phyloP scores from a whole-genome alignment of 2,113 vertebrate genomes.

The Colistium nudipinnis region DNA sequence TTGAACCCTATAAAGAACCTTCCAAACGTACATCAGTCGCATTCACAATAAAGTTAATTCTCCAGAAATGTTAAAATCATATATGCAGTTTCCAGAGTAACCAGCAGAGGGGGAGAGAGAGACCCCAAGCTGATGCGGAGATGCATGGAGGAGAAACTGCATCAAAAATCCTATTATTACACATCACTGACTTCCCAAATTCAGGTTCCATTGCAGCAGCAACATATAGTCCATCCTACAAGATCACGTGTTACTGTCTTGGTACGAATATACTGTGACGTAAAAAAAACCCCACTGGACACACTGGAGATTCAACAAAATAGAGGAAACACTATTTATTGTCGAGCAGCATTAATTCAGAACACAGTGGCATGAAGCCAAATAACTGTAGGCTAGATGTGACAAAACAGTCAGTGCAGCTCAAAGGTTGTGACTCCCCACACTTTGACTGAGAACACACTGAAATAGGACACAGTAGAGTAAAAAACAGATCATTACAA shows the following conservation, averaged over 20 bases:
- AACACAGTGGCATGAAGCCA: conserved; percentile 49
- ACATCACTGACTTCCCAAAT: conserved; percentile 2
- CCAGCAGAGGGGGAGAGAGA: conserved; percentile 66
- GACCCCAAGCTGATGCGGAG: background rate
- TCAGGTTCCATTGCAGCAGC: background rate
- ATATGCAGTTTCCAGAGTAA: conserved; percentile 6
- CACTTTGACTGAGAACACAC: conserved; percentile 56
- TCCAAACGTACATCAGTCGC: no score
- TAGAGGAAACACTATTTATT: conserved; percentile 60
- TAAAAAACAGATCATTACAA: conserved; percentile 68
- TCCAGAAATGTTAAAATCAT: background rate
- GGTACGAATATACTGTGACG: background rate
- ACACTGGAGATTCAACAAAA: conserved; percentile 2
- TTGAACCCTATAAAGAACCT: no score
- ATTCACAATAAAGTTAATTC: no score
- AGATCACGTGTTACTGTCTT: background rate
- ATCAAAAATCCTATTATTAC: conserved; percentile 9
- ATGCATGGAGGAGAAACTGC: background rate
- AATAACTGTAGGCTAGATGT: conserved; percentile 42
- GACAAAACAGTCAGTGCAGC: conserved; percentile 62
- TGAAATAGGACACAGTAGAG: conserved; percentile 55
- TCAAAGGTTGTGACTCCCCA: conserved; percentile 34
- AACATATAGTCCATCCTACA: background rate
- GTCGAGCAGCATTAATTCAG: conserved; percentile 63
- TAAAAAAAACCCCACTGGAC: background rate